These are phyloP conservation scores for Sapajus apella DNA, from an alignment of 2,113 vertebrate genomes.

Conservation along the genomic window DNA sequence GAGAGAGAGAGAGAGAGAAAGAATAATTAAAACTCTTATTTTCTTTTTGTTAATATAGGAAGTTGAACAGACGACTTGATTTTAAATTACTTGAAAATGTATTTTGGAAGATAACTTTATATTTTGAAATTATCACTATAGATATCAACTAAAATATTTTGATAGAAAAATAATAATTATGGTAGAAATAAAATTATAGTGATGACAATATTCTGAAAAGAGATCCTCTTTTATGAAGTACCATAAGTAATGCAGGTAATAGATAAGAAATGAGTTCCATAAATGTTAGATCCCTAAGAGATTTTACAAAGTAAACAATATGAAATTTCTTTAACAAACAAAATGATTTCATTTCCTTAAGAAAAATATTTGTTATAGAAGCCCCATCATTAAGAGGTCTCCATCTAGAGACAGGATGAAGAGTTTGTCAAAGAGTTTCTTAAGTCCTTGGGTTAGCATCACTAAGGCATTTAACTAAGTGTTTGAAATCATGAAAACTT, in stretches of 20 bases:
- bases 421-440: background rate
- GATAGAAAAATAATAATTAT: constrained; percentile 43
- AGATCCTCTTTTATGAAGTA: background rate
- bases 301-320: constrained; percentile 49
- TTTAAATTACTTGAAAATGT: constrained; percentile 29
- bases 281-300: background rate
- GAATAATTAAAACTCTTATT: background rate
- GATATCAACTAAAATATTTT: constrained; percentile 52
- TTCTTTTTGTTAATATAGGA: background rate
- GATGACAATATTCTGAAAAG: constrained; percentile 2
- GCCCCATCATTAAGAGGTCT: background rate
- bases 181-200: constrained; percentile 43
- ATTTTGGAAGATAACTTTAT: constrained; percentile 40
- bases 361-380: constrained; percentile 34
- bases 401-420: background rate
- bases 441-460: background rate
- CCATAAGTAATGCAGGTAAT: background rate
- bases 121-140: constrained; percentile 45
- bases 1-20: too few relatives aligned
- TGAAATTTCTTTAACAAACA: constrained; percentile 28
- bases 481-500: background rate
- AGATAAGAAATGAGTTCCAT: background rate
- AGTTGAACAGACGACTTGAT: background rate
- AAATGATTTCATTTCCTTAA: constrained; percentile 47
- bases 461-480: background rate